These are phyloP conservation scores for Philotrypesis tridentata DNA, from an alignment of 1,140 invertebrate species.

Conservation along the genomic window DNA sequence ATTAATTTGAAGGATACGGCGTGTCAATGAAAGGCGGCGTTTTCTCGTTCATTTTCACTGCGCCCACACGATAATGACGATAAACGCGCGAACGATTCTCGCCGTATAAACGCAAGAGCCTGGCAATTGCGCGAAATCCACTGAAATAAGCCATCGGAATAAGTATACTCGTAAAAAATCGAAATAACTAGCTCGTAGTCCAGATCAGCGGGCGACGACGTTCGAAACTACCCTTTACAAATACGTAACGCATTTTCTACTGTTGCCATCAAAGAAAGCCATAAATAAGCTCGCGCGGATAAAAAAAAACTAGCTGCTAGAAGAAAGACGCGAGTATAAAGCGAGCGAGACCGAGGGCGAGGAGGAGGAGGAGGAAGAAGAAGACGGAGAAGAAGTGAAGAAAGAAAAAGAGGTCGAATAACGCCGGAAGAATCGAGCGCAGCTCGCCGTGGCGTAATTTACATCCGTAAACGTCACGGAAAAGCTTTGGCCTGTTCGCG, in stretches of 20 bases:
- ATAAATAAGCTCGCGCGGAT: constrained; percentile 7
- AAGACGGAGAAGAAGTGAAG: not conserved
- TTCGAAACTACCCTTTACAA: not conserved
- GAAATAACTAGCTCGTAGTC: not conserved
- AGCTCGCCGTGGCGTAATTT: constrained; percentile 14
- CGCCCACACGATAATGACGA: no score
- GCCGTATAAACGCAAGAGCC: not conserved
- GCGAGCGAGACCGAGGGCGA: not conserved
- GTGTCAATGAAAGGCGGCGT: no score
- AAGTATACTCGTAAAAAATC: not conserved
- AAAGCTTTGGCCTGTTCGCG: not conserved
- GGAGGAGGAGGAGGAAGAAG: not conserved
- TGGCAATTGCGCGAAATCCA: not conserved
- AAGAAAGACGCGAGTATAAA: not conserved
- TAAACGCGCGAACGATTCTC: not conserved
- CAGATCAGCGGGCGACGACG: not conserved
- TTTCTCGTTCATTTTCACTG: no score
- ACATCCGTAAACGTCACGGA: constrained; percentile 25
- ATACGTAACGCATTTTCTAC: not conserved
- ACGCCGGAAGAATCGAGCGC: not conserved
- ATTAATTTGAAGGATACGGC: no score
- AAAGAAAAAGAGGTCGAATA: not conserved
- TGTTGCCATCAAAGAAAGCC: constrained; percentile 2
- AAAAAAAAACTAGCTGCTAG: constrained; percentile 14
- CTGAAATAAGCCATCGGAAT: not conserved